Evolutionary conservation across 2,888 invertebrate species (phyloP), one percentile per base, ranked within the genome.

Genomic region (Orthonevra nobilis): DNA sequence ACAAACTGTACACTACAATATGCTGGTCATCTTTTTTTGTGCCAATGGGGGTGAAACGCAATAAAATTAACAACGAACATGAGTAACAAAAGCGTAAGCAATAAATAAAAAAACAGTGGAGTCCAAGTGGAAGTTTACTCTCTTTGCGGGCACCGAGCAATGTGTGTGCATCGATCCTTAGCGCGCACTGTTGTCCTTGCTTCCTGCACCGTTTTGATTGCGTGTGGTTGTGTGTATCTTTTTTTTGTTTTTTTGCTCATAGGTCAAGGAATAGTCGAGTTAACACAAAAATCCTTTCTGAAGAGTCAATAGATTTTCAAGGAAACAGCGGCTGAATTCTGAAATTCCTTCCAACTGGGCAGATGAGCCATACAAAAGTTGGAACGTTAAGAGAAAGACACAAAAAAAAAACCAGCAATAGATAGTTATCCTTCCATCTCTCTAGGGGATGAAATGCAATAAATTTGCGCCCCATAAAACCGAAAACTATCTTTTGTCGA

Each of bases 401-500:
- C 34, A 52, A 26, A 40, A 44, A 36, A 60, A 30, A 44, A 19
- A 63, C 19, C 52, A 69, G 23, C 54, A 58, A 23, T 61, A 40
- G 12, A 52, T 58, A 73, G 68, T 61, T 79, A 73, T 61, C 79
- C 73, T 61, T 61, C 38, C 56, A 73, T 73, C 68, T 73, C 73
- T 56, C 79, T 68, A 56, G 79, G 79, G 79, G 79, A 61, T 79
- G 64, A 79, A 83, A 82, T 83, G 82, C 85, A 86, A 87, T 87
- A 86, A 86, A 86, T 86, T 86, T 85, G 85, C 85, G 87, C 86
- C 84, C 87, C 86, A 86, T 87, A 86, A 86, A 87, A 87, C 87
- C 84, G 50, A 79, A 70, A 79, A 79, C 73, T 79, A 68, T 79
- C 79, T 68, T 73, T 54, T 66, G 66, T 48, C 61, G 42, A 66